Evolutionary conservation across 2,888 invertebrate genomes (phyloP), one percentile per base, ranked within the genome.

Genomic region (Pheosia tremula): DNA sequence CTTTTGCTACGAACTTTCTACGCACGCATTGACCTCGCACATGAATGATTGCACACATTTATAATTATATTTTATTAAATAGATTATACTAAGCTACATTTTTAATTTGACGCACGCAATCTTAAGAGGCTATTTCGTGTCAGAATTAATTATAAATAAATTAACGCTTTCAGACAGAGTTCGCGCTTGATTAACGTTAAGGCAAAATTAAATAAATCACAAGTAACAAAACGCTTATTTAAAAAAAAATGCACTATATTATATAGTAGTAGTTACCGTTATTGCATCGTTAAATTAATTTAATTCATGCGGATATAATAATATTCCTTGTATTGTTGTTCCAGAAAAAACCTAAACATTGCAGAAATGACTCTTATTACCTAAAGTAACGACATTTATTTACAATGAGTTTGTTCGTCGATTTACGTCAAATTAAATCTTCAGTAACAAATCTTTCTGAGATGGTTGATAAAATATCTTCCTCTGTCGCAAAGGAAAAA

Each of bases 391-490:
- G n/a, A 13, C 24, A 60, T 49, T 11, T 62, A 10, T 57, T 62
- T 72, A 87, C 67, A 71, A 93, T 93, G 93, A 93, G 93, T 82
- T 87, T 93, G 81, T 93, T 92, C 77, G 93, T 93, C 69, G 93
- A 93, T 81, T 86, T 93, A 80, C 87, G 93, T 67, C 91, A 91
- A 73, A 91, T 93, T 71, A 93, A 91, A 76, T 87, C 93, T 63
- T 93, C 93, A 61, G 93, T 93, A 75, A 88, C 89, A 72, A 93
- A 91, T 66, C 84, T 93, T 37, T 93, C 93, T 4, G 90, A 92
- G 67, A 93, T 93, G 93, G 93, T 93, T 54, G 93, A 93, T 71
- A 91, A 91, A 75, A 89, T 93, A 82, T 90, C 93, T 57, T 83
- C 86, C 24, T 79, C 86, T 41, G 86, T 88, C 36, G 50, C 64